Conservation (phyloP, 2,113 vertebrate species). For the Scolopax mira region DNA sequence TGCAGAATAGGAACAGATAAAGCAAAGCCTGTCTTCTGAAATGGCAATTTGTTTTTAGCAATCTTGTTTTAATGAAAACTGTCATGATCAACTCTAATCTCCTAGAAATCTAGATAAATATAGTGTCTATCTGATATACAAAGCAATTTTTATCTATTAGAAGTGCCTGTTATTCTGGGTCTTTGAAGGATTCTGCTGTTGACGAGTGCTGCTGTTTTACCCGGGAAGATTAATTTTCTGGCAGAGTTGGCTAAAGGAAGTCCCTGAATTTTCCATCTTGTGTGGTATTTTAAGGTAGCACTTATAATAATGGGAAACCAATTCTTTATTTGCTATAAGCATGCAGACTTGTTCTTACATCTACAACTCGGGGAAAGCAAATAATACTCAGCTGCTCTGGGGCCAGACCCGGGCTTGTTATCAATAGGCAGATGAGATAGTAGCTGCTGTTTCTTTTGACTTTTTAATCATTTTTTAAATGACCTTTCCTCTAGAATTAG, state of each 20-base stretch:
- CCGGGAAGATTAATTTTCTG: neutral
- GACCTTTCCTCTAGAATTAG: constrained; percentile 19
- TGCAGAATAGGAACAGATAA: neutral
- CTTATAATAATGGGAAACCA: neutral
- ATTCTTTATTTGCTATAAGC: neutral
- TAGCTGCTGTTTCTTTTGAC: neutral
- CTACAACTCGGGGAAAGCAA: neutral
- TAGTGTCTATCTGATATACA: neutral
- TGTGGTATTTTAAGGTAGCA: neutral
- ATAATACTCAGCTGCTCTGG: neutral
- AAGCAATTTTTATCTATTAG: constrained; percentile 38
- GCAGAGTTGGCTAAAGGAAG: neutral
- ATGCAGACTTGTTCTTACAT: neutral
- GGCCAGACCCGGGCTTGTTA: neutral
- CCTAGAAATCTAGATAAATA: constrained; percentile 31
- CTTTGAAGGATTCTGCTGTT: constrained; percentile 15
- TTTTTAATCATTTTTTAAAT: neutral
- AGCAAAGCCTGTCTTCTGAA: constrained; percentile 24
- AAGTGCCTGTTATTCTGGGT: constrained; percentile 14
- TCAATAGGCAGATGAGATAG: neutral
- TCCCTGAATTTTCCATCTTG: constrained; percentile 16
- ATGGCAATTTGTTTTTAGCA: constrained; percentile 26
- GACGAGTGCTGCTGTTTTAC: neutral
- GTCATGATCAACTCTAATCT: constrained; percentile 27
- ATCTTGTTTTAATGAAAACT: constrained; percentile 46